These are phyloP conservation scores for Meteorus cinctellus DNA, from an alignment of 2,888 invertebrate genomes.

Conservation along the genomic window DNA sequence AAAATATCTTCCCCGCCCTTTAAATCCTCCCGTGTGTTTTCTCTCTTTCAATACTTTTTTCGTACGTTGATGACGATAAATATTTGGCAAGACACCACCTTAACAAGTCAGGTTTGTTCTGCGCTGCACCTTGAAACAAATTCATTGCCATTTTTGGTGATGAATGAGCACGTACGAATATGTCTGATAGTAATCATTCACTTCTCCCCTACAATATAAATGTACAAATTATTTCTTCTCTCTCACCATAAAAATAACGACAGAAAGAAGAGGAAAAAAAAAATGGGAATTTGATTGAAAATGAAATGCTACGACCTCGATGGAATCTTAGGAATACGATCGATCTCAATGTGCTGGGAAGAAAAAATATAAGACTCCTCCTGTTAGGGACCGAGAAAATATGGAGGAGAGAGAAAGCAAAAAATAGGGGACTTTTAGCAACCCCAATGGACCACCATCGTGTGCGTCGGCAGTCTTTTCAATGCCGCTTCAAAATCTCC, in stretches of 20 bases:
- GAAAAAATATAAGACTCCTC: background rate
- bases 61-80: conserved; percentile 24
- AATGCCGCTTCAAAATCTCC: background rate
- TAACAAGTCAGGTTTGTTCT: conserved; percentile 18
- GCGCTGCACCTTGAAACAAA: conserved; percentile 22
- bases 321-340: background rate
- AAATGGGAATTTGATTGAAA: background rate
- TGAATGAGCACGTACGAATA: background rate
- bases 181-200: conserved; percentile 15
- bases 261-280: background rate
- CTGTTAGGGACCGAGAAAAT: background rate
- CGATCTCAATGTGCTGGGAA: background rate
- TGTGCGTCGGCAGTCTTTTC: background rate
- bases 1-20: too few relatives aligned
- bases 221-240: background rate
- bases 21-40: background rate
- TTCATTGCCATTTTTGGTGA: conserved; percentile 51
- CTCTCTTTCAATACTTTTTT: background rate
- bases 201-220: conserved; percentile 18
- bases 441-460: conserved; percentile 20
- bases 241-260: background rate
- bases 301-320: background rate
- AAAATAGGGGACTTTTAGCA: conserved; percentile 6
- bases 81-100: conserved; percentile 45
- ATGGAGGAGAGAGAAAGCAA: background rate